These are phyloP conservation scores for Venturia canescens DNA, from an alignment of 1,140 invertebrate species.

Conservation along the genomic window DNA sequence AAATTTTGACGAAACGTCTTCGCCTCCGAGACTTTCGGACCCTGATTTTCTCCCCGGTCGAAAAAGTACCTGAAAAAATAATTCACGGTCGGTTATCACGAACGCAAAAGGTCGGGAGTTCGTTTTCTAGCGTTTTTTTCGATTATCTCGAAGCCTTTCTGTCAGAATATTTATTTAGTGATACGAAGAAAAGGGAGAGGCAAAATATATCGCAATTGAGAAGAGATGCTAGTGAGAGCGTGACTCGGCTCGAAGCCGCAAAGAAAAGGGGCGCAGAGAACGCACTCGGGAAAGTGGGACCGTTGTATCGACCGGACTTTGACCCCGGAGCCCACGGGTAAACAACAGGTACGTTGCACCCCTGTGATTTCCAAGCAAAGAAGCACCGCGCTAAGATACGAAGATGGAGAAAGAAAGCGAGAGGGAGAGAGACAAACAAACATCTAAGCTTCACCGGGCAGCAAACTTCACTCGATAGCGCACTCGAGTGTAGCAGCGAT, in stretches of 20 bases:
- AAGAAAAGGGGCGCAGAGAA: background rate
- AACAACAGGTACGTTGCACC: slow-evolving; percentile 74
- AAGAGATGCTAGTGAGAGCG: background rate
- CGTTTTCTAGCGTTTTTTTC: no score
- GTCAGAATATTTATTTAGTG: no score
- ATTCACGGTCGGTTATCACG: no score
- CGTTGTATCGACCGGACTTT: slow-evolving; percentile 72
- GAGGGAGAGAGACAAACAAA: background rate
- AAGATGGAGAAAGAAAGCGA: slow-evolving; percentile 47
- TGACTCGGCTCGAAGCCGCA: background rate
- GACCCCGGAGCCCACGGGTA: slow-evolving; percentile 67
- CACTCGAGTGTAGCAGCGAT: background rate
- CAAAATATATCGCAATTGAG: no score
- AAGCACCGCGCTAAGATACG: slow-evolving; percentile 36
- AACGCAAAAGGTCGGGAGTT: no score
- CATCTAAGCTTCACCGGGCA: background rate
- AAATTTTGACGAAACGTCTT: no score
- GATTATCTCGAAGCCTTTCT: no score
- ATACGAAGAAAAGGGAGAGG: no score
- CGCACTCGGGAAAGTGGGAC: slow-evolving; percentile 44
- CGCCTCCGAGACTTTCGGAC: no score
- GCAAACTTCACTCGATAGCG: background rate
- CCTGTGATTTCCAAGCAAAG: slow-evolving; percentile 67
- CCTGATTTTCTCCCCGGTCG: no score
- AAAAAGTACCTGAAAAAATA: no score